Conservation (phyloP, 1,140 invertebrate genomes). For the Drosophila lowei region DNA sequence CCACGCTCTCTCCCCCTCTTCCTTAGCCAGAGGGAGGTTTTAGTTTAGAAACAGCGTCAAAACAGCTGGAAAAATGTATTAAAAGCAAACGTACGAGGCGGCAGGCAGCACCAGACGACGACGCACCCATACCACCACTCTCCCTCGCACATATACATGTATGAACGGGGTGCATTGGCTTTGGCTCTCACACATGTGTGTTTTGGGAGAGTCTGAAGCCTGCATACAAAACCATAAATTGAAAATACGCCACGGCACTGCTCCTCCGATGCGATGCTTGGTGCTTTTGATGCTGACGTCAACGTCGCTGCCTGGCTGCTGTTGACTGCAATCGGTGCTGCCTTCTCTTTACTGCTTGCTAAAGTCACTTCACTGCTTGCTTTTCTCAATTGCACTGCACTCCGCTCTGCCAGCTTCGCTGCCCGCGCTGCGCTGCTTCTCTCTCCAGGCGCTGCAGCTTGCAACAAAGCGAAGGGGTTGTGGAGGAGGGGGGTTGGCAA, state of each 20-base stretch:
- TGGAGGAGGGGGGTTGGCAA: no score
- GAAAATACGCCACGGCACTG: conserved; percentile 52
- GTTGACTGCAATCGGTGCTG: conserved; percentile 5
- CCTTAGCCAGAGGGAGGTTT: conserved; percentile 35
- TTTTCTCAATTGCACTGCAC: conserved; percentile 13
- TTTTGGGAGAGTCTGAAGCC: conserved; percentile 46
- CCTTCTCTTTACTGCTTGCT: conserved; percentile 33
- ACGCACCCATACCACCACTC: conserved; percentile 9
- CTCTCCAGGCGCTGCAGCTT: not conserved
- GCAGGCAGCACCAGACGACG: conserved; percentile 20
- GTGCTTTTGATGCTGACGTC: conserved; percentile 48
- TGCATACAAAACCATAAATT: conserved; percentile 73
- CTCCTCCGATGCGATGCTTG: no score
- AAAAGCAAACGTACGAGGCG: conserved; percentile 71
- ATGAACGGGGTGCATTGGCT: conserved; percentile 59
- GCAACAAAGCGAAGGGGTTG: no score
- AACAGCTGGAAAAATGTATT: conserved; percentile 75
- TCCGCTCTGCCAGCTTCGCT: conserved; percentile 26
- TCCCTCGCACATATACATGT: conserved; percentile 13
- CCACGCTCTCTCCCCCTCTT: not conserved
- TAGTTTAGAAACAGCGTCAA: conserved; percentile 62
- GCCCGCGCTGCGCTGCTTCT: no score
- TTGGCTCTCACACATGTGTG: conserved; percentile 39
- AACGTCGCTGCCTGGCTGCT: conserved; percentile 15
- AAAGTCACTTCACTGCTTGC: conserved; percentile 27